Percentiles rank a stretch among this genome's conserved stretches.
Evolutionary conservation across 1,140 invertebrate species (phyloP).

Genomic region (Nephila pilipes): DNA sequence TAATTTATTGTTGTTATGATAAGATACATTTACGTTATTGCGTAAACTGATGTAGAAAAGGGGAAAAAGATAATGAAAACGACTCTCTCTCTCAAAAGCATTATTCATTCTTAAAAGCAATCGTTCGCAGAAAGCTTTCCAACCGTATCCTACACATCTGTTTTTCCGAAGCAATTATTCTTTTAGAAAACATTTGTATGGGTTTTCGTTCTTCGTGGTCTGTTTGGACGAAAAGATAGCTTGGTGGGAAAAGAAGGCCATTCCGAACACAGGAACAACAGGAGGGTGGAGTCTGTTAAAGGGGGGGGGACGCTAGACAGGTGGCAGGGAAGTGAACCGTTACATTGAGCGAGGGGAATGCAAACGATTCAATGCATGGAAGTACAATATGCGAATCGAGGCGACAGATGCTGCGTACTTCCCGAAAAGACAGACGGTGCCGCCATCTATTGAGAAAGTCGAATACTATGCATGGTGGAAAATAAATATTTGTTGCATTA

Average conservation of each 20-base stretch:
- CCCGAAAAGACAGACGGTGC: not conserved
- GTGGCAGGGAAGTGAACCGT: slow-evolving; percentile 29
- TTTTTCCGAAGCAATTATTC: not conserved
- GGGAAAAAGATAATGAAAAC: not conserved
- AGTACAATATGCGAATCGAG: not conserved
- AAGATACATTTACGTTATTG: too few relatives aligned
- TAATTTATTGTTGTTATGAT: too few relatives aligned
- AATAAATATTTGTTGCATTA: too few relatives aligned
- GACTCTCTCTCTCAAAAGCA: not conserved
- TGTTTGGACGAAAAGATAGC: not conserved
- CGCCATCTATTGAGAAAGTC: not conserved
- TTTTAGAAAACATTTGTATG: not conserved
- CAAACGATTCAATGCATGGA: slow-evolving; percentile 6
- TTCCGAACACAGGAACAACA: not conserved
- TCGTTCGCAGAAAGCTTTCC: too few relatives aligned
- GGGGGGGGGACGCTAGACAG: not conserved
- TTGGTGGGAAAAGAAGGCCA: not conserved
- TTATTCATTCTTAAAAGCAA: too few relatives aligned
- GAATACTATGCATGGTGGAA: not conserved
- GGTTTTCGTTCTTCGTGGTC: not conserved
- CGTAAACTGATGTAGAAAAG: not conserved
- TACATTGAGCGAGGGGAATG: not conserved
- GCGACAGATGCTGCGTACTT: slow-evolving; percentile 19
- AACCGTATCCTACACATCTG: not conserved
- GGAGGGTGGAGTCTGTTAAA: not conserved